These are phyloP conservation scores for Heliconius himera DNA, from an alignment of 1,140 invertebrate genomes.

Conservation along the genomic window DNA sequence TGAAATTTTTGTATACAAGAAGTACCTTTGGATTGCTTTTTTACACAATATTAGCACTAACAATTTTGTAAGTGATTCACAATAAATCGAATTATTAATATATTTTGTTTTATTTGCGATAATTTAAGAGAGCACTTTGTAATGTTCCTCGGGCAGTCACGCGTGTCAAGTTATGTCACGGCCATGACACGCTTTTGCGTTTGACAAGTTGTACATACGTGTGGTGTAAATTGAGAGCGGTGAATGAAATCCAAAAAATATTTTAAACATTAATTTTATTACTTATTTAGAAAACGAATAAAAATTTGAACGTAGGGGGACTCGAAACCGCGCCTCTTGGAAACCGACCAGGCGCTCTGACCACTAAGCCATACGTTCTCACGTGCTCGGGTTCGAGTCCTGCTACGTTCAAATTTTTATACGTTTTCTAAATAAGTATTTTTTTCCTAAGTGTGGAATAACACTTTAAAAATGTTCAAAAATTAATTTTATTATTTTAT, in stretches of 20 bases:
- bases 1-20: not conserved
- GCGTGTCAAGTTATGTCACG: constrained; percentile 57
- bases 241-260: not conserved
- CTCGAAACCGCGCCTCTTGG: no score
- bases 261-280: no score
- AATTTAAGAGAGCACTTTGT: not conserved
- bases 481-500: no score
- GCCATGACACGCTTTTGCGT: constrained; percentile 61
- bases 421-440: no score
- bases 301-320: no score
- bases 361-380: no score
- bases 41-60: not conserved
- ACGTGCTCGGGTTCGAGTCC: no score
- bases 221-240: not conserved
- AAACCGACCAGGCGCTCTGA: no score
- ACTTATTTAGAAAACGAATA: no score
- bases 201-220: constrained; percentile 1
- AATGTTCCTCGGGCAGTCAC: constrained; percentile 36
- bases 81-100: constrained; percentile 7
- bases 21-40: not conserved
- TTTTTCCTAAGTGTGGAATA: no score
- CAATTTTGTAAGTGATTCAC: constrained; percentile 14
- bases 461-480: no score
- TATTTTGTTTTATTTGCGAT: constrained; percentile 2
- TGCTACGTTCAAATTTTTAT: no score